Percentiles rank a stretch among this genome's conserved stretches.
Evolutionary conservation across 2,113 vertebrate genomes (phyloP).

Genomic region (Callipepla squamata): DNA sequence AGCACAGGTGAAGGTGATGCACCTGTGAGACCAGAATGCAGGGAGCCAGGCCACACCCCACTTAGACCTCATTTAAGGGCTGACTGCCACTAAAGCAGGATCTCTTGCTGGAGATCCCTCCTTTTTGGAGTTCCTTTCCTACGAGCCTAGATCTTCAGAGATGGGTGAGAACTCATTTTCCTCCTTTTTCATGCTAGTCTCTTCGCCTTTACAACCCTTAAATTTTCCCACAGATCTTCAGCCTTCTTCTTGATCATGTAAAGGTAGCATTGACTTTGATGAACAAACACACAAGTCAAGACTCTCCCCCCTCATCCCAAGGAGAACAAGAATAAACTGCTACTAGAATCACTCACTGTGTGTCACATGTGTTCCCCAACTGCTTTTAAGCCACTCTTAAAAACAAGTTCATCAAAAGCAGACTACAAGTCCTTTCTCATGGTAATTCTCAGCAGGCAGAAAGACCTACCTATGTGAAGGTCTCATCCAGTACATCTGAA

Average conservation of each 20-base stretch:
- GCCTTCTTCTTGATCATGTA: not conserved
- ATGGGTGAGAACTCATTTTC: too few species aligned
- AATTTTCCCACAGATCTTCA: not conserved
- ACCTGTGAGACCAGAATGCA: too few species aligned
- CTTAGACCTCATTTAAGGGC: too few species aligned
- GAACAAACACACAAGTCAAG: not conserved
- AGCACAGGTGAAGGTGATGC: too few species aligned
- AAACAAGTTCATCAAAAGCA: not conserved
- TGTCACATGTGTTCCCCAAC: accelerated
- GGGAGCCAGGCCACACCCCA: too few species aligned
- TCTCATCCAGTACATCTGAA: not conserved
- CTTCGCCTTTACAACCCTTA: too few species aligned
- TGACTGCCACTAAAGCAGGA: too few species aligned
- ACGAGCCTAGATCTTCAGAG: too few species aligned
- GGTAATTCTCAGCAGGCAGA: not conserved
- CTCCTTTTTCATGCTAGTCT: too few species aligned
- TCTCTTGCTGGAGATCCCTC: too few species aligned
- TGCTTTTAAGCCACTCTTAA: not conserved
- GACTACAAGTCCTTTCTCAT: not conserved
- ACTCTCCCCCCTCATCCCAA: not conserved
- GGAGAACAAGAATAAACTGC: not conserved
- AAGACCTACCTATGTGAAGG: accelerated
- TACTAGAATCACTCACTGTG: not conserved
- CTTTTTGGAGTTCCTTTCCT: too few species aligned
- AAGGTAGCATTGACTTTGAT: not conserved